These are phyloP conservation scores for Pocota personata DNA, from an alignment of 2,888 invertebrate species.

Conservation along the genomic window DNA sequence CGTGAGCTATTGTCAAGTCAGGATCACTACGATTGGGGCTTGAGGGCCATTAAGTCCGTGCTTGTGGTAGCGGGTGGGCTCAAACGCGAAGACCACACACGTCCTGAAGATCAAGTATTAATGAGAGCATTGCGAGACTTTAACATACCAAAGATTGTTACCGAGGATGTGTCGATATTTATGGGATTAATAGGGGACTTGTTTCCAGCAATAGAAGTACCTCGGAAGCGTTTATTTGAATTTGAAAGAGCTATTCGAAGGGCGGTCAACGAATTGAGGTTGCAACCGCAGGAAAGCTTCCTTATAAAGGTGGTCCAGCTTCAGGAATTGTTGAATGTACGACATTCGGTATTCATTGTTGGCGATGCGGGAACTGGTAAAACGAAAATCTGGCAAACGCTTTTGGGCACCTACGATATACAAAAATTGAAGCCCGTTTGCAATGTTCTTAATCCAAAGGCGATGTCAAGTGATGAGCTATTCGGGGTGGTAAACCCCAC, in stretches of 20 bases:
- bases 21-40: slow-evolving; percentile 99
- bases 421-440: slow-evolving; percentile 90
- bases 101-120: slow-evolving; percentile 96
- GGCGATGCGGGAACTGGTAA: slow-evolving; percentile 96
- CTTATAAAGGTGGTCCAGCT: slow-evolving; percentile 95
- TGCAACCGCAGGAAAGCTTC: slow-evolving; percentile 96
- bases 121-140: slow-evolving; percentile 98
- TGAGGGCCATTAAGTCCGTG: slow-evolving; percentile 97
- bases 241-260: slow-evolving; percentile 92
- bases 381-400: slow-evolving; percentile 95
- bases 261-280: slow-evolving; percentile 91
- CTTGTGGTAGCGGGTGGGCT: slow-evolving; percentile 96
- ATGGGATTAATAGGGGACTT: slow-evolving; percentile 97
- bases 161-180: slow-evolving; percentile 95
- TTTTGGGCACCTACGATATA: slow-evolving; percentile 89
- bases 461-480: slow-evolving; percentile 96
- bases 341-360: slow-evolving; percentile 96
- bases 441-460: slow-evolving; percentile 95
- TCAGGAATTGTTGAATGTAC: slow-evolving; percentile 95
- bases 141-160: slow-evolving; percentile 96
- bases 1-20: slow-evolving; percentile 95
- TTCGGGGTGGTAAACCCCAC: slow-evolving; percentile 97
- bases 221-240: slow-evolving; percentile 92
- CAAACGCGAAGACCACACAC: slow-evolving; percentile 90
- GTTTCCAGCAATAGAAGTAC: slow-evolving; percentile 96